phyloP scores from a whole-genome alignment of 2,113 vertebrate species.

The Hylia prasina region DNA sequence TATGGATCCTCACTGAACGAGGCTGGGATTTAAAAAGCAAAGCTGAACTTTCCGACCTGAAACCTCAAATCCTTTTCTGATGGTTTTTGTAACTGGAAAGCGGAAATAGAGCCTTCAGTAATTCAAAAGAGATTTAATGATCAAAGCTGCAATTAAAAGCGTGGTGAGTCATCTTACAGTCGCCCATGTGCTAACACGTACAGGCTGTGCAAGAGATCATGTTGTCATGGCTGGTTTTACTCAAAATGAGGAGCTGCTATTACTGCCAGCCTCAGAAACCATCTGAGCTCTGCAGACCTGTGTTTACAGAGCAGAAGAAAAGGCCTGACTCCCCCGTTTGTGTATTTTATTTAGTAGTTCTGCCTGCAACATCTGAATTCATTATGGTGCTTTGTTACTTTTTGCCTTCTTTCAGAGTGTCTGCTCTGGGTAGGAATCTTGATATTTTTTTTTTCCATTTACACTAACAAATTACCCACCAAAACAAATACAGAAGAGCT shows the following conservation, averaged over 20 bases:
- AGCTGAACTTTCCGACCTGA: constrained; percentile 10
- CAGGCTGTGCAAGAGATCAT: background rate
- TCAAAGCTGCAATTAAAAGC: constrained; percentile 41
- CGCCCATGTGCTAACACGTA: background rate
- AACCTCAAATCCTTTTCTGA: constrained; percentile 31
- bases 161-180: constrained; percentile 26
- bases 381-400: background rate
- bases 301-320: constrained; percentile 27
- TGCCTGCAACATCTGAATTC: background rate
- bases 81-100: background rate
- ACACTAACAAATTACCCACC: background rate
- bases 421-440: background rate
- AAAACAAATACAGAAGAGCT: background rate
- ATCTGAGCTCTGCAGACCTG: background rate
- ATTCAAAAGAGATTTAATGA: constrained; percentile 30
- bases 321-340: background rate
- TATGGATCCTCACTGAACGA: background rate
- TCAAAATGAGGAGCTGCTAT: background rate
- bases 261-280: constrained; percentile 8
- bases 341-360: constrained; percentile 22
- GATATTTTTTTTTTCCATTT: background rate
- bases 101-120: background rate
- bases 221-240: constrained; percentile 19
- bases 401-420: background rate
- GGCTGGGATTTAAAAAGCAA: background rate